phyloP scores from a whole-genome alignment of 1,140 invertebrate genomes.

The Drosophila nikananu region DNA sequence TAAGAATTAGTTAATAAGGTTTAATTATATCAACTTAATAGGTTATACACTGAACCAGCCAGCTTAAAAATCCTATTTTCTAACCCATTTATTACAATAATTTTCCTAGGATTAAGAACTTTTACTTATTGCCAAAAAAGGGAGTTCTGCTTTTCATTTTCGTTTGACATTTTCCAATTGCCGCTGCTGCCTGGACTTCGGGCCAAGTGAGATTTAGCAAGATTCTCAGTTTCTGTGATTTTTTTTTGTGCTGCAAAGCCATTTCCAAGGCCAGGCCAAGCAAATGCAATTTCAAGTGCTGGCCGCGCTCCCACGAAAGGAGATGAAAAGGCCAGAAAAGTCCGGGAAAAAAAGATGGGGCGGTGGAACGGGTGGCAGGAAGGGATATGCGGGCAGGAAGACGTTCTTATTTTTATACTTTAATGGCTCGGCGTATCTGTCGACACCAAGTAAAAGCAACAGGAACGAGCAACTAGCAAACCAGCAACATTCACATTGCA shows the following conservation, averaged over 20 bases:
- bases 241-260: conserved; percentile 8
- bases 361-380: conserved; percentile 1
- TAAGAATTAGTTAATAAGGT: background rate
- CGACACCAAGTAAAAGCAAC: conserved; percentile 64
- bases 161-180: conserved; percentile 15
- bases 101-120: background rate
- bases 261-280: conserved; percentile 69
- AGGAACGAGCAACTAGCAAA: conserved; percentile 18
- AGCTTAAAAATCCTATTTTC: background rate
- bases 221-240: background rate
- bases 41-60: too few relatives aligned
- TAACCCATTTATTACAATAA: background rate
- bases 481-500: conserved; percentile 73
- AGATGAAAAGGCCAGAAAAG: conserved; percentile 43
- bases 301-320: conserved; percentile 54
- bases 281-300: conserved; percentile 68
- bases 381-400: conserved; percentile 34
- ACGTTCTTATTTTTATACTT: conserved; percentile 81
- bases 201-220: conserved; percentile 8
- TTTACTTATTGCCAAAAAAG: background rate
- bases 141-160: conserved; percentile 19
- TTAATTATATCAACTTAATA: too few relatives aligned
- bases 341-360: conserved; percentile 10
- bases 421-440: conserved; percentile 75
- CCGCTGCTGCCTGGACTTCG: conserved; percentile 1